Percentiles rank a stretch among this genome's conserved stretches.
phyloP scores from a whole-genome alignment of 2,888 invertebrate genomes.

The Amaurobius ferox region DNA sequence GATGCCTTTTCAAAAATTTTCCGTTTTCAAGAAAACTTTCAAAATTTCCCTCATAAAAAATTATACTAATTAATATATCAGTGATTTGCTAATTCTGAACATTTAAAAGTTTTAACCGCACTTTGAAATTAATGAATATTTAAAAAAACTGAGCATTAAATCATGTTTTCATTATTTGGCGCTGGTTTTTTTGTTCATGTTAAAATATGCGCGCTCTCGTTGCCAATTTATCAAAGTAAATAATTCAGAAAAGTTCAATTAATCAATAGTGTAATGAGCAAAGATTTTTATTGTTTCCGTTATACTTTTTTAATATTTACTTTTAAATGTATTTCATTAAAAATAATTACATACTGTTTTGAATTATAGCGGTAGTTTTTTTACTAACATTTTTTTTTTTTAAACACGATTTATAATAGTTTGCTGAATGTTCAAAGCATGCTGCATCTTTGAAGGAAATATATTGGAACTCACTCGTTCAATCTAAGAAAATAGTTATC shows the following conservation, averaged over 20 bases:
- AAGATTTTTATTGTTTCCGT: not conserved
- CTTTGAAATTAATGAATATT: not conserved
- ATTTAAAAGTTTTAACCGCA: not conserved
- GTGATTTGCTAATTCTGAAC: not conserved
- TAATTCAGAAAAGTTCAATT: not conserved
- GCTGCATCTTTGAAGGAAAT: no score
- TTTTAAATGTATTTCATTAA: not conserved
- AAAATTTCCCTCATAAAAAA: not conserved
- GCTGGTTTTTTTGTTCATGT: no score
- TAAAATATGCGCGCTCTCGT: no score
- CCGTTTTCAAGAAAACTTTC: not conserved
- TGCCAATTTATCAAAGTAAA: not conserved
- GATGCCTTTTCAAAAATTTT: no score
- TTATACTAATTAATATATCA: not conserved
- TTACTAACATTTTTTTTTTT: no score
- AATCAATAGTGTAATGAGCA: not conserved
- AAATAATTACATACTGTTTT: not conserved
- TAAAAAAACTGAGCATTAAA: not conserved
- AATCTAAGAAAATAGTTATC: no score
- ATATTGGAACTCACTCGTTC: no score
- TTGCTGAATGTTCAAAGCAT: no score
- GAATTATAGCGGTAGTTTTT: no score
- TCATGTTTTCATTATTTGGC: not conserved
- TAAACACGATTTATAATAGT: no score
- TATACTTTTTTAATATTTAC: not conserved